Percentiles rank a stretch among this genome's conserved stretches.
Evolutionary conservation across 2,113 vertebrate genomes (phyloP).

Genomic region (Baryphthengus martii): DNA sequence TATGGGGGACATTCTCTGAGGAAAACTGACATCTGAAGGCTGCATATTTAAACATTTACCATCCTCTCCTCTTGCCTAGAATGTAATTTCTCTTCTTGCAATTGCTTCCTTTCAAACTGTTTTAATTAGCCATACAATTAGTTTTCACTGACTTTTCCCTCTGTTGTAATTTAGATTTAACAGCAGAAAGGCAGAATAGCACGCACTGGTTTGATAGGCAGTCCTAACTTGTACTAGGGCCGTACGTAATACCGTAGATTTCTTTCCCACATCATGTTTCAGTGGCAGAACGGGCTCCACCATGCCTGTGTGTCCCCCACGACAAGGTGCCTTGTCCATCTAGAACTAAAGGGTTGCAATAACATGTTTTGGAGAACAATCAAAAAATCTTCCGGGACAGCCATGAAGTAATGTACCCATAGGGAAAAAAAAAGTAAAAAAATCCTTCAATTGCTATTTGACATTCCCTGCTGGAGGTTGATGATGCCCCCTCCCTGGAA

Average conservation of each 20-base stretch:
- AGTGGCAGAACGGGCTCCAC: not conserved
- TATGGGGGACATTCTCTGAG: constrained; percentile 36
- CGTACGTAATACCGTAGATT: not conserved
- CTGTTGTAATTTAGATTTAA: constrained; percentile 37
- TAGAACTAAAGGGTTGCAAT: not conserved
- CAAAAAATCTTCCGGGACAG: not conserved
- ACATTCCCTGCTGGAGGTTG: no score
- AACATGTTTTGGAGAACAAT: not conserved
- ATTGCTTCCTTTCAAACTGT: constrained; percentile 39
- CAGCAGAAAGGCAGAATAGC: not conserved
- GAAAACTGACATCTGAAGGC: constrained; percentile 53
- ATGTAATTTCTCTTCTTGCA: constrained; percentile 34
- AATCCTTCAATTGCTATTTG: not conserved
- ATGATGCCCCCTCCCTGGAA: no score
- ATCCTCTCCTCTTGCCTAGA: constrained; percentile 14
- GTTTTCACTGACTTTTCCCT: constrained; percentile 49
- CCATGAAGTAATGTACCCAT: not conserved
- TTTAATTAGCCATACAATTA: constrained; percentile 62
- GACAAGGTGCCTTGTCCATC: not conserved
- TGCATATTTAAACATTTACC: constrained; percentile 59
- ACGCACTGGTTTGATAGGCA: not conserved
- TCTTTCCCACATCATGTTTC: not conserved
- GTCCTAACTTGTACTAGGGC: not conserved
- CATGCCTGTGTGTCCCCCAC: accelerated
- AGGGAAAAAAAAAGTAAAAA: no score